Base-by-base conservation (phyloP, 2,888 invertebrate genomes). In the Harpalus rufipes region DNA sequence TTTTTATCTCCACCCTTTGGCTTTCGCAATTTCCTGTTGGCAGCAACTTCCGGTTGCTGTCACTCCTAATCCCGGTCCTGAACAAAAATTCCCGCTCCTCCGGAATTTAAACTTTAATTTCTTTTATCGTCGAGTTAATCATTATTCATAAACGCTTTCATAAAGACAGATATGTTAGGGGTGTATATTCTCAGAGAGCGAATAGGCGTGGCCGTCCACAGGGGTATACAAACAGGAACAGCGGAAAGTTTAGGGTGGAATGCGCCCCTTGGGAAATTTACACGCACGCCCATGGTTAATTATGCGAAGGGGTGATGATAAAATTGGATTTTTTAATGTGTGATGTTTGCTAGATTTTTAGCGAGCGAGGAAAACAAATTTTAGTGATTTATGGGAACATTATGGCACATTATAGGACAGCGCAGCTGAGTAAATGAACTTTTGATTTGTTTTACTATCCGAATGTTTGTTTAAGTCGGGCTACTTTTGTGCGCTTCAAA, bases 111-210 rank as follows among this genome's bases (percentile, higher is more conserved):
- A 80, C 80, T 80, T 80, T 80, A 80, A 80, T 80, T 80, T 80
- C 80, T 80, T 80, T 80, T 80, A 80, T 80, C 80, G 80, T 14
- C 59, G 41, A 32, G 80, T 58, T 80, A 80, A 80, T 80, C 80
- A 80, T 80, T 80, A 80, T 80, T 80, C 80, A 80, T 80, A 80
- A 80, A 59, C 80, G 80, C 59, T 39, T 80, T 80, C 61, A 61
- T 80, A 41, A 80, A 80, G 80, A 80, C 61, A 41, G 61, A 80
- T 80, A 59, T 80, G 61, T 61, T 80, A 6, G 68, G 63, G 68
- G 68, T 76, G 76, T 41, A 44, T 21, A 39, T 44, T 68, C 68
- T 68, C 39, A 14, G 14, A 39, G 68, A 44, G 76, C 76, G 56
- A 32, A 32, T 6, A n/a, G 68, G 39, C 39, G 72, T 14, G 76